phyloP scores from a whole-genome alignment of 2,113 vertebrate genomes.

The Urocynchramus pylzowi region DNA sequence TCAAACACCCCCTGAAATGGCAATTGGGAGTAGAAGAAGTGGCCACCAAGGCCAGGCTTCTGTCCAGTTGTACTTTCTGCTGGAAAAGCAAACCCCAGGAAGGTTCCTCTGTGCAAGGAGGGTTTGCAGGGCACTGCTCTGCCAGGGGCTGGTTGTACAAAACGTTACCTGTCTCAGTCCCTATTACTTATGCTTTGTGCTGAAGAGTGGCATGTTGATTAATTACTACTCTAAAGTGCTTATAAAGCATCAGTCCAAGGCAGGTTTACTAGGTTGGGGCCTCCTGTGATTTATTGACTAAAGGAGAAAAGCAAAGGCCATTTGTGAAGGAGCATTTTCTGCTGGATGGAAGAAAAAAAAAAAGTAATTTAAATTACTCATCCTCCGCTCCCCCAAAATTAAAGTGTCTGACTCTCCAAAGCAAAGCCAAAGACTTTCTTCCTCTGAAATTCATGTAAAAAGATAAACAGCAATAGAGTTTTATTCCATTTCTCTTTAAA shows the following conservation, averaged over 20 bases:
- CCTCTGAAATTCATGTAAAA: not conserved
- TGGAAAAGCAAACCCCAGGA: not conserved
- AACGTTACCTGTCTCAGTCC: not conserved
- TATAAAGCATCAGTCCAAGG: constrained; percentile 47
- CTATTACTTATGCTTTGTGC: not conserved
- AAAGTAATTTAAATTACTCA: not conserved
- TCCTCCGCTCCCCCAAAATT: not conserved
- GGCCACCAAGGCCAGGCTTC: not conserved
- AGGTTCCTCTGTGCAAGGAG: not conserved
- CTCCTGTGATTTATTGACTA: constrained; percentile 51
- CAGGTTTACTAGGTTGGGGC: constrained; percentile 57
- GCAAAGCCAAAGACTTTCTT: not conserved
- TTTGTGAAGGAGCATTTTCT: constrained; percentile 34
- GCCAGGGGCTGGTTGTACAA: not conserved
- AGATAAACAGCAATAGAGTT: not conserved
- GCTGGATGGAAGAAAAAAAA: not conserved
- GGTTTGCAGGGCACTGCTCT: not conserved
- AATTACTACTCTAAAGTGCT: constrained; percentile 59
- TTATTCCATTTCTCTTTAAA: not conserved
- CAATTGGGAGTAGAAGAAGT: not conserved
- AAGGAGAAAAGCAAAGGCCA: constrained; percentile 26
- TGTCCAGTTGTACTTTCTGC: accelerated
- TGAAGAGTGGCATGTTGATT: constrained; percentile 35
- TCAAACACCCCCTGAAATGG: not conserved
- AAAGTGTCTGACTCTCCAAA: not conserved